phyloP scores from a whole-genome alignment of 2,797 vertebrate species.

The Cyclopterus lumpus region DNA sequence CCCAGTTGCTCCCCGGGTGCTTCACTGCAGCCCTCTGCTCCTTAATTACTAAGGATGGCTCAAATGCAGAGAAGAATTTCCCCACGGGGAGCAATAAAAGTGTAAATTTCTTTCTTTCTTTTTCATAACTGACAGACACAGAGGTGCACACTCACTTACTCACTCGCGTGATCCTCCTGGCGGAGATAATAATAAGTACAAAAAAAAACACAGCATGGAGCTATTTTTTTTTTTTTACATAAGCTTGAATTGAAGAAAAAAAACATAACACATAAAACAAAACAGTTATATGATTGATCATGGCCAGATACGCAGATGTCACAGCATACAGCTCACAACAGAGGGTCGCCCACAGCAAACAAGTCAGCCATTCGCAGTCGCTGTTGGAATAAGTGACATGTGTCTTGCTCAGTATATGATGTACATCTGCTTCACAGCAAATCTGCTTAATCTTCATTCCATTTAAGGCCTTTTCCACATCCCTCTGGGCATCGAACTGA shows the following conservation, averaged over 20 bases:
- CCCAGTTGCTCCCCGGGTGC: too few relatives aligned
- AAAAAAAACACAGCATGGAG: not conserved
- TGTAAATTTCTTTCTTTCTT: too few relatives aligned
- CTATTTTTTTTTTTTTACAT: not conserved
- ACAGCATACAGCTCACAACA: conserved; percentile 30
- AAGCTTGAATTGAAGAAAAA: not conserved
- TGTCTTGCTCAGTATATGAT: conserved; percentile 54
- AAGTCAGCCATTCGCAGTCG: conserved; percentile 33
- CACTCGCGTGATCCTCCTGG: not conserved
- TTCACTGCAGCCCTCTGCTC: too few relatives aligned
- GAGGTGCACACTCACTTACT: not conserved
- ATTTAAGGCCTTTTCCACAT: conserved; percentile 44
- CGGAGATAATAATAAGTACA: not conserved
- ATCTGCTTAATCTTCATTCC: conserved; percentile 67
- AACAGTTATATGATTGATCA: conserved; percentile 22
- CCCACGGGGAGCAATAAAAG: too few relatives aligned
- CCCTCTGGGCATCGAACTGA: conserved; percentile 47
- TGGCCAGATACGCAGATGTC: conserved; percentile 13
- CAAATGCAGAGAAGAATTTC: too few relatives aligned
- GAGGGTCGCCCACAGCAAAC: conserved; percentile 56
- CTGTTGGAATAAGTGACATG: conserved; percentile 61
- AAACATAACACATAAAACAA: not conserved
- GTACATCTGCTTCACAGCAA: conserved; percentile 69
- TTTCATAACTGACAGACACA: too few relatives aligned
- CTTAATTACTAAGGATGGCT: too few relatives aligned